Base-by-base conservation (phyloP, 64 coral and sea anemone genomes). In the Montipora foliosa region DNA sequence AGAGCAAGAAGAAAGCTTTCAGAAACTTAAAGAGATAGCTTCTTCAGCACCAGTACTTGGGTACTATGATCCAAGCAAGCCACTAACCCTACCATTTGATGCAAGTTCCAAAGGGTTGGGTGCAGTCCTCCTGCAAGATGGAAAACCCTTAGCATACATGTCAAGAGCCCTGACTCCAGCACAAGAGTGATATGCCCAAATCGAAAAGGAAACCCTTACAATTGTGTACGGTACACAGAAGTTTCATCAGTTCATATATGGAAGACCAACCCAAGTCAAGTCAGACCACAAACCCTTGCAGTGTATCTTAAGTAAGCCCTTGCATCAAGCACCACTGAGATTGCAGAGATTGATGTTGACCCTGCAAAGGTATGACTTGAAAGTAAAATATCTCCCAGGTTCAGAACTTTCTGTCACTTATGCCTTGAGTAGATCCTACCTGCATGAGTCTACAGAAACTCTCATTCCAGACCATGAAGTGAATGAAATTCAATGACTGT, bases 391-490 rank as follows among this genome's bases (percentile, higher is more conserved):
- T 45, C 15, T 20, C 4, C 81, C 81, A 49, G 80, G 91, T 64
- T 6, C 13, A 67, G 53, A 77, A 78, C 13, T 66, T 37, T 60
- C 29, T 6, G 3, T 78, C 12, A 81, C 81, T 2, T 74, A 92
- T 83, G 72, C 73, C 61, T 61, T 87, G n/a, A 92, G 91, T n/a
- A 74, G 81, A 47, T 14, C 71, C 5, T 84, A 84, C 77, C 45
- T 90, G 5, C 20, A 37, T 59, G 92, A 94, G 50, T 92, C 88
- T 14, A 86, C 80, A 4, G 89, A 97, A 87, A 75, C 46, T 25
- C 71, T 94, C 13, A 53, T 89, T 21, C 80, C 57, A 92, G 92
- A 98, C 9, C 79, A 90, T 1, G 92, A 98, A 92, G 84, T 94
- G 1, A 89, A 88, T 89, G 89, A 98, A 89, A 49, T 95, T 52